A percentile compares a stretch with the other conserved stretches of the same genome.
Conservation (phyloP, 1,140 invertebrate species). For the Brachionus koreanus region DNA sequence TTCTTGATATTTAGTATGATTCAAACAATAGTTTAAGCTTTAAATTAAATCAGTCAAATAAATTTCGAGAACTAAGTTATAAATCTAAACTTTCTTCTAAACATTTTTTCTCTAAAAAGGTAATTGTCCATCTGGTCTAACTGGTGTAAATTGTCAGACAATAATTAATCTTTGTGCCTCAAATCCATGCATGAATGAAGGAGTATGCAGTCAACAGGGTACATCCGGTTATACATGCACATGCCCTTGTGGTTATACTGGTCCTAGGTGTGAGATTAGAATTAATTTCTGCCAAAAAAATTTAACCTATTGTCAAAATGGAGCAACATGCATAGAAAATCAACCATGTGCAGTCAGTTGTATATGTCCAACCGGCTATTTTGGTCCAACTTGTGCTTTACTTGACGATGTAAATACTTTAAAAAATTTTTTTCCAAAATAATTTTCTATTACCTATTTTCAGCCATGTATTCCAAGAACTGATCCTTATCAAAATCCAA, state of each 20-base stretch:
- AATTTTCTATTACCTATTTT: not conserved
- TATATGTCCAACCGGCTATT: slow-evolving; percentile 48
- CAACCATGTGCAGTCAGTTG: slow-evolving; percentile 46
- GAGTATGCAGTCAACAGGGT: slow-evolving; percentile 47
- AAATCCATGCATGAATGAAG: slow-evolving; percentile 46
- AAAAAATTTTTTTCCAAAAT: not conserved
- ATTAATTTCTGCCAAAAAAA: slow-evolving; percentile 9
- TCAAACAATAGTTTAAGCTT: not conserved
- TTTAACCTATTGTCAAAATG: slow-evolving; percentile 65
- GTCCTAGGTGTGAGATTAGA: slow-evolving; percentile 36
- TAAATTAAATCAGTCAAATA: not conserved
- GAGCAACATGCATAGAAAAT: slow-evolving; percentile 48
- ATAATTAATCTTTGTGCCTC: slow-evolving; percentile 45
- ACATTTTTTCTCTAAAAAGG: not conserved
- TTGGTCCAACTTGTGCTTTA: slow-evolving; percentile 46
- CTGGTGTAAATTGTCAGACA: slow-evolving; percentile 45
- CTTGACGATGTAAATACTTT: not conserved
- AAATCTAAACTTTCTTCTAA: too few species aligned
- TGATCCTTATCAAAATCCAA: slow-evolving; percentile 46
- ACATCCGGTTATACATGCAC: slow-evolving; percentile 42
- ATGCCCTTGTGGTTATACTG: slow-evolving; percentile 47
- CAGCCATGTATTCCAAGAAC: slow-evolving; percentile 45
- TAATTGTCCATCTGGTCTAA: slow-evolving; percentile 35
- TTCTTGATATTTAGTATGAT: too few species aligned
- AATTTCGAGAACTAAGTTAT: too few species aligned